Conservation (phyloP, 2,888 invertebrate species). For the Drepanosiphum platanoidis region DNA sequence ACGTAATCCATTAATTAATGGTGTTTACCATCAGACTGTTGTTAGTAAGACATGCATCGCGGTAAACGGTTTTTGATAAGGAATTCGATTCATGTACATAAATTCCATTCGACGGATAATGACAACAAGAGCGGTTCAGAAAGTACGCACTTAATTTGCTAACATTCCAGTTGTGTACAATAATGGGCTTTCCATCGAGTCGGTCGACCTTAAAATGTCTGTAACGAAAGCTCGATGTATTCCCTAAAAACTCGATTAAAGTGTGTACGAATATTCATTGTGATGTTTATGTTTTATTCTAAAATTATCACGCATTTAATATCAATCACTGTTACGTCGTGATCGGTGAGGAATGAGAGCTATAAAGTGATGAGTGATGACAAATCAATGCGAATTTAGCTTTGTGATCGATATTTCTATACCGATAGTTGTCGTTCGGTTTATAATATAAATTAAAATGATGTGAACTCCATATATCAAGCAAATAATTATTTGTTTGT, state of each 20-base stretch:
- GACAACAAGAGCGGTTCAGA: neutral
- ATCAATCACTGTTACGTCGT: neutral
- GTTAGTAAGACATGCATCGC: neutral
- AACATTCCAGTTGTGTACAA: neutral
- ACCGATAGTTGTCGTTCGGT: neutral
- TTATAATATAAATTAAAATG: too few species aligned
- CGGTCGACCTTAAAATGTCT: neutral
- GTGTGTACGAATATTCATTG: neutral
- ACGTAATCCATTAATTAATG: neutral
- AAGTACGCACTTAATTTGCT: neutral
- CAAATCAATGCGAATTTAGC: neutral
- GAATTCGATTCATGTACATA: neutral
- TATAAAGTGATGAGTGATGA: neutral
- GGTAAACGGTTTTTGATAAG: conserved; percentile 26
- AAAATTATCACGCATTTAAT: neutral
- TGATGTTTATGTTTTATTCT: neutral
- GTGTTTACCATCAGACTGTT: neutral
- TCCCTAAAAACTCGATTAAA: neutral
- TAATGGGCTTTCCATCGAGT: conserved; percentile 12
- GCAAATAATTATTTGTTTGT: too few species aligned
- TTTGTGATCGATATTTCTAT: neutral
- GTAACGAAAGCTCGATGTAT: neutral
- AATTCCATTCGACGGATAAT: neutral
- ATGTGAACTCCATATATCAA: too few species aligned
- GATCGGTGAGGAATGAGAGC: neutral